Conservation (phyloP, 2,113 vertebrate genomes). For the Sardina pilchardus region DNA sequence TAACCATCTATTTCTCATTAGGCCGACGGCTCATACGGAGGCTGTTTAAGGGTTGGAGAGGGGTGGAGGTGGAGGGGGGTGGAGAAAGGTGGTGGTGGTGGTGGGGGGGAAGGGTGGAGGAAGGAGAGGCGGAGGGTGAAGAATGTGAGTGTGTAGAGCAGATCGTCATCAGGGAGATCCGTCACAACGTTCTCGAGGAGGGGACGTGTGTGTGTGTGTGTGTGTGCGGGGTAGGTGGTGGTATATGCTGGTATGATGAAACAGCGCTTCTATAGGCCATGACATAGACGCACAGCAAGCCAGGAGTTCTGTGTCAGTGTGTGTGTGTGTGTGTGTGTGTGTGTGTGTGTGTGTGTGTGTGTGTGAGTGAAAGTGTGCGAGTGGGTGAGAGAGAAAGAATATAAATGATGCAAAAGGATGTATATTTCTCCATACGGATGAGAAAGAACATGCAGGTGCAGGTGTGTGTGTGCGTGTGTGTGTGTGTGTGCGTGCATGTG, state of each 20-base stretch:
- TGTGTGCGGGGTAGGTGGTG: not conserved
- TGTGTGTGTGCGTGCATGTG: not conserved
- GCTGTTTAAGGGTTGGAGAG: slow-evolving; percentile 37
- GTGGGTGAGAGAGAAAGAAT: too few species aligned
- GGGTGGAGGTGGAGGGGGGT: not conserved
- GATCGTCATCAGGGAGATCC: slow-evolving; percentile 34
- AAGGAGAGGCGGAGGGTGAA: not conserved
- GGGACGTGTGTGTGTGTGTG: too few species aligned
- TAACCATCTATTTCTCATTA: slow-evolving; percentile 52
- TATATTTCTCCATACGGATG: too few species aligned
- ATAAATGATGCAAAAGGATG: too few species aligned
- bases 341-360: not conserved
- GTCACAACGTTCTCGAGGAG: not conserved
- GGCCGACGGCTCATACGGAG: slow-evolving; percentile 33
- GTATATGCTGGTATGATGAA: not conserved
- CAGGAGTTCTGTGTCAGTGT: not conserved
- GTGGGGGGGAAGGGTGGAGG: not conserved
- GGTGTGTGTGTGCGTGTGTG: not conserved
- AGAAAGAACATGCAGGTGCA: not conserved
- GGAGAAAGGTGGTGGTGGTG: too few species aligned
- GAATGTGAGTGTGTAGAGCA: slow-evolving; percentile 6
- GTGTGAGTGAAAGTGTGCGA: not conserved
- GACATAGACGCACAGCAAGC: not conserved
- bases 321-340: not conserved
- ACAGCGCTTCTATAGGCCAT: not conserved